A percentile compares a stretch with the other conserved stretches of the same genome.
phyloP scores from a whole-genome alignment of 2,797 vertebrate genomes.

The Tokudaia tokunoshimensis region DNA sequence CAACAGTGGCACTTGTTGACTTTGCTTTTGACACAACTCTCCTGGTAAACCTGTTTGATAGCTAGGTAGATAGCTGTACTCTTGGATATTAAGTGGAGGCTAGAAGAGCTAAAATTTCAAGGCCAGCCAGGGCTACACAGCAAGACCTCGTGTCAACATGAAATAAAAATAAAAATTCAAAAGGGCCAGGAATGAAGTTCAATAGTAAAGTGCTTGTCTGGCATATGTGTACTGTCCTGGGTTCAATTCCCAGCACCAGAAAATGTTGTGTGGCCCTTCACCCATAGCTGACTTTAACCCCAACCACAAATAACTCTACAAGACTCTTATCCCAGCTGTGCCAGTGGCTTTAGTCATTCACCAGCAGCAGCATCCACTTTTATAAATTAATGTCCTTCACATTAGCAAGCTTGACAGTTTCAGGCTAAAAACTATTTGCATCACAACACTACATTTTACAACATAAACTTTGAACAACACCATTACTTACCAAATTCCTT shows the following conservation, averaged over 20 bases:
- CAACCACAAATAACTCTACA: not conserved
- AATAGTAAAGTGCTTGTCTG: not conserved
- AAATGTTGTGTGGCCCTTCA: not conserved
- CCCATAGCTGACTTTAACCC: not conserved
- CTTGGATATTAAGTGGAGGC: not conserved
- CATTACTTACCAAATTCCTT: not conserved
- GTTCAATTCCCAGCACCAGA: not conserved
- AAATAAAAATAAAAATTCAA: not conserved
- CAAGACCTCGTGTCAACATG: not conserved
- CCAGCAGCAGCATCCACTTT: not conserved
- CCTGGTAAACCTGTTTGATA: not conserved
- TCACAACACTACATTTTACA: slow-evolving; percentile 48
- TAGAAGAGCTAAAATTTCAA: not conserved
- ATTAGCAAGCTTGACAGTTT: slow-evolving; percentile 7
- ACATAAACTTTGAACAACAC: not conserved
- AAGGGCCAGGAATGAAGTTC: not conserved
- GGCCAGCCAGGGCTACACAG: not conserved
- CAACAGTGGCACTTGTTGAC: not conserved
- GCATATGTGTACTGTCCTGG: not conserved
- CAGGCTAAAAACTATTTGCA: slow-evolving; percentile 37
- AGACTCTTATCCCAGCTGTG: slow-evolving; percentile 14
- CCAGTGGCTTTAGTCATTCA: not conserved
- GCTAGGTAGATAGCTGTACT: not conserved
- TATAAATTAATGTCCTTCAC: slow-evolving; percentile 10
- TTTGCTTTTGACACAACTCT: slow-evolving; percentile 24